Percentiles rank a stretch among this genome's conserved stretches.
These are phyloP conservation scores for Heliocidaris erythrogramma DNA, from an alignment of 35 echinoderm and acorn worm species.

Conservation along the genomic window DNA sequence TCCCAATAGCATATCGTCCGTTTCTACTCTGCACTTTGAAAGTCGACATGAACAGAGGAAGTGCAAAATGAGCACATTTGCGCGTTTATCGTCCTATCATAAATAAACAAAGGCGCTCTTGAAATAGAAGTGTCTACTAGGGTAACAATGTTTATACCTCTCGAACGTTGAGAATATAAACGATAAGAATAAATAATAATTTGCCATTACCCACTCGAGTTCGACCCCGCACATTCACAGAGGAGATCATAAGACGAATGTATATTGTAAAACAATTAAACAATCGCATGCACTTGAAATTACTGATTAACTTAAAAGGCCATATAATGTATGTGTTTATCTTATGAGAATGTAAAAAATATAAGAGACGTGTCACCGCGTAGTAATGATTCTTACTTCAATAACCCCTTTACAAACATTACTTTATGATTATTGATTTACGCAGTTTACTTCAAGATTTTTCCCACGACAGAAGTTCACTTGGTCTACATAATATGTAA, in stretches of 20 bases:
- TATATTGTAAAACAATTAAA: constrained; percentile 14
- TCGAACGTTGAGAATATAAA: neutral
- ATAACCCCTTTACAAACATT: neutral
- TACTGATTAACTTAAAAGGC: constrained; percentile 4
- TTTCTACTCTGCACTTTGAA: neutral
- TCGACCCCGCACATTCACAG: neutral
- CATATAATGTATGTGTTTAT: neutral
- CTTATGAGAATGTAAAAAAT: neutral
- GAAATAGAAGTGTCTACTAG: constrained; percentile 2
- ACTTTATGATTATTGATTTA: no score
- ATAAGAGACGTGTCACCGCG: neutral
- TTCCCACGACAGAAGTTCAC: no score
- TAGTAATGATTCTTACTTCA: neutral
- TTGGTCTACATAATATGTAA: no score
- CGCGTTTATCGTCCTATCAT: neutral
- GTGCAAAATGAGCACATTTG: neutral
- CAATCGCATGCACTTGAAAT: neutral
- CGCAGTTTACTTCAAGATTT: no score
- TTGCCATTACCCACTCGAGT: neutral
- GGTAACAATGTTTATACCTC: constrained; percentile 6
- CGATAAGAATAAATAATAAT: neutral
- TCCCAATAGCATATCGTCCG: neutral
- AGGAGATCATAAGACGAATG: neutral
- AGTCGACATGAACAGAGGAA: neutral
- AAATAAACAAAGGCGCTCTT: neutral